Evolutionary conservation across 2,888 invertebrate species (phyloP).

Genomic region (Caenorhabditis angaria): DNA sequence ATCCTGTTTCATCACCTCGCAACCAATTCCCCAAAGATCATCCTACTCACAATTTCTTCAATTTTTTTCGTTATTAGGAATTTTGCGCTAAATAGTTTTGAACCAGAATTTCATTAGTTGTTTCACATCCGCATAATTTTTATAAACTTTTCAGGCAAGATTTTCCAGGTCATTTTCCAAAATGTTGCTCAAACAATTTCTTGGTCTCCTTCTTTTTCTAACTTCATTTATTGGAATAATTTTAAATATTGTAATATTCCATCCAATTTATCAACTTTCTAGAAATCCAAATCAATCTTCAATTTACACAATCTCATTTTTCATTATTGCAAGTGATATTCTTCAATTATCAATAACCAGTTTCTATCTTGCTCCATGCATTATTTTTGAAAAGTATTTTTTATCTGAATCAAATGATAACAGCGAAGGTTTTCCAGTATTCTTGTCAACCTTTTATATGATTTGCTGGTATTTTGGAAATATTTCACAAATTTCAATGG

Average conservation of each 20-base stretch:
- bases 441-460: conserved; percentile 45
- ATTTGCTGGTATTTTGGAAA: conserved; percentile 47
- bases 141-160: no score
- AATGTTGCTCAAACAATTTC: conserved; percentile 6
- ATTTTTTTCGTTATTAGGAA: no score
- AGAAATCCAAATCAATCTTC: conserved; percentile 45
- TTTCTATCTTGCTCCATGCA: not conserved
- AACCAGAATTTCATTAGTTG: no score
- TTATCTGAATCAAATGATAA: conserved; percentile 32
- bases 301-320: conserved; percentile 19
- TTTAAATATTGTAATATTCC: conserved; percentile 16
- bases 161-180: no score
- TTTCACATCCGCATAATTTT: no score
- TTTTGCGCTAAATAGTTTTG: no score
- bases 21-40: no score
- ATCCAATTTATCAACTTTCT: conserved; percentile 21
- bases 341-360: no score
- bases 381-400: conserved; percentile 27
- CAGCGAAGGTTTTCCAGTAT: conserved; percentile 8
- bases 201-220: conserved; percentile 14
- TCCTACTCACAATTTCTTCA: no score
- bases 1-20: no score
- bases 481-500: conserved; percentile 47
- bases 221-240: conserved; percentile 12
- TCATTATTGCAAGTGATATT: no score